Conservation (phyloP, 2,797 vertebrate genomes). For the Rallus crepitans region DNA sequence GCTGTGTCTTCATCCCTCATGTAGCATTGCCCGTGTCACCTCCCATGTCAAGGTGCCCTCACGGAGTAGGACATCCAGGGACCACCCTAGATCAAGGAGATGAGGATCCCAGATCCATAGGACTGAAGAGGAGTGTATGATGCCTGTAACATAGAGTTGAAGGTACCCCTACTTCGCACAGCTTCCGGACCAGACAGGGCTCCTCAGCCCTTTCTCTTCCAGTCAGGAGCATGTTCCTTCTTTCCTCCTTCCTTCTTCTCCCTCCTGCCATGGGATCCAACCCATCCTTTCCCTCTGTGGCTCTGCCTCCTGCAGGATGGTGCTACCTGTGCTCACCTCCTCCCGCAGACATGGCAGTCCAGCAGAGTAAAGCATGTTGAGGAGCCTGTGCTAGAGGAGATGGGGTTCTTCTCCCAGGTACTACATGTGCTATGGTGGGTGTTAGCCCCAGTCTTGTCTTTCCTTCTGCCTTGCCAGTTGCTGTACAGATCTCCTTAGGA, state of each 20-base stretch:
- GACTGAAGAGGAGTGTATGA: slow-evolving; percentile 9
- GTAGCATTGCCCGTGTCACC: neutral
- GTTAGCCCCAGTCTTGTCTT: neutral
- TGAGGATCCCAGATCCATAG: neutral
- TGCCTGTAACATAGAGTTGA: neutral
- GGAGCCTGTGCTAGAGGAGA: neutral
- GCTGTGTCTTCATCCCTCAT: neutral
- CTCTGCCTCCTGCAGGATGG: neutral
- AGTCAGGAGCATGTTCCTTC: neutral
- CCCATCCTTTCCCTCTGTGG: neutral
- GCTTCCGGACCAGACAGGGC: neutral
- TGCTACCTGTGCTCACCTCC: neutral
- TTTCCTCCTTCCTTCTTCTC: neutral
- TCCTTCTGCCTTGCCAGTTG: neutral
- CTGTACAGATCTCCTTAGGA: neutral
- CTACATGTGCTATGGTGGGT: neutral
- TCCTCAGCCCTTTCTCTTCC: neutral
- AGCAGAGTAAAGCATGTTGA: neutral
- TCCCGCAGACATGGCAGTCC: neutral
- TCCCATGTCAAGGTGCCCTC: neutral
- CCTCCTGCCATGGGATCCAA: neutral
- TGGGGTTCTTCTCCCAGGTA: neutral
- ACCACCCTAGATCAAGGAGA: neutral
- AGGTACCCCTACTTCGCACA: neutral
- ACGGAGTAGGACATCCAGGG: neutral